A percentile compares a stretch with the other conserved stretches of the same genome.
phyloP scores from a whole-genome alignment of 1,140 invertebrate species.

The Drosophila repletoides region DNA sequence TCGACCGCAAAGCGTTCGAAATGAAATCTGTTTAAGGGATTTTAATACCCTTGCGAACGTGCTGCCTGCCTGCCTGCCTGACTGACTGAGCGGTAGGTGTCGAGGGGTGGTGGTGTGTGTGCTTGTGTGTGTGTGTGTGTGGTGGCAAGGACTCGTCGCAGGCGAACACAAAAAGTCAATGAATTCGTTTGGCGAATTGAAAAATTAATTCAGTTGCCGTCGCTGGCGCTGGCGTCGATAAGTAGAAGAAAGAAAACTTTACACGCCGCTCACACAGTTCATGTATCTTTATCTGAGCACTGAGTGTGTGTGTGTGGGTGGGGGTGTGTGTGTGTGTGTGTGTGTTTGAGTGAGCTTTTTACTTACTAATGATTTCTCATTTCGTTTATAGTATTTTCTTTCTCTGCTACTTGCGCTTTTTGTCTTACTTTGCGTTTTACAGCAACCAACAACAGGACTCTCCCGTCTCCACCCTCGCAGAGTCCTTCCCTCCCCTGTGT shows the following conservation, averaged over 20 bases:
- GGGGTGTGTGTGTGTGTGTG: constrained; percentile 19
- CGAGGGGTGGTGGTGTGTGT: constrained; percentile 3
- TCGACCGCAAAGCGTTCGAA: constrained; percentile 81
- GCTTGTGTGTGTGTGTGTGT: neutral
- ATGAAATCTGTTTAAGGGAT: constrained; percentile 82
- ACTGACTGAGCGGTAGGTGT: neutral
- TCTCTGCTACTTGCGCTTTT: constrained; percentile 71
- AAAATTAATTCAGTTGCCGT: constrained; percentile 81
- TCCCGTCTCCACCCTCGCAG: neutral
- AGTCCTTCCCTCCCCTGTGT: neutral
- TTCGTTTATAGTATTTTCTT: constrained; percentile 75
- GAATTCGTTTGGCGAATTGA: constrained; percentile 81
- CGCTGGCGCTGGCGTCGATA: constrained; percentile 70
- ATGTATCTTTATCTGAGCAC: constrained; percentile 64
- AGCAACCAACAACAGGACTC: constrained; percentile 19
- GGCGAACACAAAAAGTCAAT: constrained; percentile 77
- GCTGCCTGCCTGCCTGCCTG: constrained; percentile 50
- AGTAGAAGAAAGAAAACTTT: constrained; percentile 73
- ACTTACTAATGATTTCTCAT: constrained; percentile 81
- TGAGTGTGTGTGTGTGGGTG: neutral
- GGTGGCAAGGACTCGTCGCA: constrained; percentile 27
- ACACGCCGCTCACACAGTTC: constrained; percentile 61
- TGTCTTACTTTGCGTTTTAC: constrained; percentile 69
- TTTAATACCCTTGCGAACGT: constrained; percentile 77
- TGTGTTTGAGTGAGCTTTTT: constrained; percentile 59